A percentile compares a stretch with the other conserved stretches of the same genome.
phyloP scores from a whole-genome alignment of 2,113 vertebrate genomes.

The Ctenodactylus gundi region DNA sequence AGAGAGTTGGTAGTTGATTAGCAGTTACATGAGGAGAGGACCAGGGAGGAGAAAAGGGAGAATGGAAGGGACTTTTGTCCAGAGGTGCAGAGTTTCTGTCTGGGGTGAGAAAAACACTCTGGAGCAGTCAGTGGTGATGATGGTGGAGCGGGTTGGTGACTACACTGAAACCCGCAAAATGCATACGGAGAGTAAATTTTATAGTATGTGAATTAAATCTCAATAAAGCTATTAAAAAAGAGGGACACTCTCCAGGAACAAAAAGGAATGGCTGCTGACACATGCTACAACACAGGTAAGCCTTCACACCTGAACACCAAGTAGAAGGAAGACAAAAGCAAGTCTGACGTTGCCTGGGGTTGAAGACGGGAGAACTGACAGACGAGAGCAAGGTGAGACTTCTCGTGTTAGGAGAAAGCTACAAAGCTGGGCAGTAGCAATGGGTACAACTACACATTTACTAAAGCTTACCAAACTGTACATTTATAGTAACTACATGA shows the following conservation, averaged over 20 bases:
- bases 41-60: not conserved
- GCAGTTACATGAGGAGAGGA: too few relatives aligned
- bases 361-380: not conserved
- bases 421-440: not conserved
- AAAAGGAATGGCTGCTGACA: not conserved
- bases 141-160: not conserved
- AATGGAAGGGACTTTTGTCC: not conserved
- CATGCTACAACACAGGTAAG: not conserved
- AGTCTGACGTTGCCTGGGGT: too few relatives aligned
- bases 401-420: not conserved
- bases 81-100: not conserved
- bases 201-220: not conserved
- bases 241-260: not conserved
- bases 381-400: not conserved
- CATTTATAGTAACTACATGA: not conserved
- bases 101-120: not conserved
- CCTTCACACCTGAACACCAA: not conserved
- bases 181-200: not conserved
- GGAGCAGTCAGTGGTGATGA: not conserved
- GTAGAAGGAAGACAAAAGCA: not conserved
- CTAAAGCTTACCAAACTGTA: not conserved
- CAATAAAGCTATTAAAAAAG: not conserved
- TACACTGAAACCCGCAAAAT: not conserved
- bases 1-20: fast-evolving
- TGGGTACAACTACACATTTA: not conserved